phyloP scores from a whole-genome alignment of 92 coral and sea anemone species.

The Palythoa caribaeorum region DNA sequence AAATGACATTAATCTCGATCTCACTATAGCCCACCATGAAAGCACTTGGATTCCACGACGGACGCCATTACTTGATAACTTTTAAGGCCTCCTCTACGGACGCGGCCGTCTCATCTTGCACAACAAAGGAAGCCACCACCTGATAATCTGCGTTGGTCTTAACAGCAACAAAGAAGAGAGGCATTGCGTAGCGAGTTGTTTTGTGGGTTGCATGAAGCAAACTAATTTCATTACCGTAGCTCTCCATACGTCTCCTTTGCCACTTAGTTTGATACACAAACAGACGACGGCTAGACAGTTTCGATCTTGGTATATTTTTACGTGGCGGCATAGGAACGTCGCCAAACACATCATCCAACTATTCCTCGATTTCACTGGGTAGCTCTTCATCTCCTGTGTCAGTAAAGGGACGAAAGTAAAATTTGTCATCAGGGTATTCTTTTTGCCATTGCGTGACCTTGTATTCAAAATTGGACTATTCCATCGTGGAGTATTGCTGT shows the following conservation, averaged over 20 bases:
- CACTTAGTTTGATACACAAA: conserved; percentile 62
- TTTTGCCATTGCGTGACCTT: conserved; percentile 55
- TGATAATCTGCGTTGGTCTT: too few species aligned
- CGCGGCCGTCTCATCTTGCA: conserved; percentile 29
- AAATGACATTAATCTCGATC: conserved; percentile 19
- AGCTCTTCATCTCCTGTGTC: conserved; percentile 15
- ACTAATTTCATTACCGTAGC: conserved; percentile 63
- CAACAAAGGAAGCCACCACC: conserved; percentile 29
- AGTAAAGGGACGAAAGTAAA: conserved; percentile 42
- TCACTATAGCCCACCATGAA: conserved; percentile 33
- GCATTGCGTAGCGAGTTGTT: conserved; percentile 48
- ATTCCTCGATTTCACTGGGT: neutral
- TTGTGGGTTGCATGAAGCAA: conserved; percentile 66
- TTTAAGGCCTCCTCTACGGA: conserved; percentile 26
- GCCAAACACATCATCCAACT: neutral
- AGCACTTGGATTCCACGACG: conserved; percentile 22
- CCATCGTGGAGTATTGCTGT: conserved; percentile 50
- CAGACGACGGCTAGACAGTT: conserved; percentile 37
- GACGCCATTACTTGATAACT: conserved; percentile 8
- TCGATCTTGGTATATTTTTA: neutral
- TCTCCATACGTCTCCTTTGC: conserved; percentile 48
- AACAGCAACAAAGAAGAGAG: conserved; percentile 36
- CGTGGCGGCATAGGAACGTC: neutral
- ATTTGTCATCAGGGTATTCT: conserved; percentile 54
- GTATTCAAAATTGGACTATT: conserved; percentile 31